phyloP scores from a whole-genome alignment of 2,888 invertebrate genomes.

The Panzeria rudis region DNA sequence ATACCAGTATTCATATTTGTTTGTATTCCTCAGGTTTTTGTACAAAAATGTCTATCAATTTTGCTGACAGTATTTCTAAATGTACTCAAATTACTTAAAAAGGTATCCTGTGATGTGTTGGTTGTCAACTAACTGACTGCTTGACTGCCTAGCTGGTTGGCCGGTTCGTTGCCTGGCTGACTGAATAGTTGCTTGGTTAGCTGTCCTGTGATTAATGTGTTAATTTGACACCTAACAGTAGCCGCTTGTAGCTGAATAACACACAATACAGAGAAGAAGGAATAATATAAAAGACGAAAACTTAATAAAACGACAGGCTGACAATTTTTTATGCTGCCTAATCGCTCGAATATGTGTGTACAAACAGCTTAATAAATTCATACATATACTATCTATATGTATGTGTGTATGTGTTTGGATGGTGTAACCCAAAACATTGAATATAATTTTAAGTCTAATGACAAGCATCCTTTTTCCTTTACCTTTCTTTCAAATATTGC shows the following conservation, averaged over 20 bases:
- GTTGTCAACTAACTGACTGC: constrained; percentile 25
- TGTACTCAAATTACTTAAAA: constrained; percentile 69
- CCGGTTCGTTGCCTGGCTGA: constrained; percentile 33
- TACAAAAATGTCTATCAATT: constrained; percentile 65
- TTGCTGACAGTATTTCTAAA: constrained; percentile 63
- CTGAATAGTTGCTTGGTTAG: constrained; percentile 57
- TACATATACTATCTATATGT: too few species aligned
- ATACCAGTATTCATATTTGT: neutral
- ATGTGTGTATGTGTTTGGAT: neutral
- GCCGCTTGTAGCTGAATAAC: constrained; percentile 55
- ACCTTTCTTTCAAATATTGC: constrained; percentile 16
- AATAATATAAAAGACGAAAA: constrained; percentile 19
- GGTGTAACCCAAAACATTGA: constrained; percentile 41
- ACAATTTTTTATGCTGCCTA: constrained; percentile 51
- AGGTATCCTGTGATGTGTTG: constrained; percentile 52
- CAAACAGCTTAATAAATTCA: constrained; percentile 38
- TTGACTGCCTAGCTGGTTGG: constrained; percentile 13
- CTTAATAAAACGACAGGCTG: constrained; percentile 48
- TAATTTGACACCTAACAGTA: constrained; percentile 73
- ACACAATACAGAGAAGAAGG: constrained; percentile 17
- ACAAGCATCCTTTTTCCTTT: constrained; percentile 70
- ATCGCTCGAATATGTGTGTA: constrained; percentile 19
- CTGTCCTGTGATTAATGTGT: constrained; percentile 72
- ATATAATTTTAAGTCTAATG: constrained; percentile 68
- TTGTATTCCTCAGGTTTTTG: constrained; percentile 19